Evolutionary conservation across 2,113 vertebrate species (phyloP), one percentile per base, ranked within the genome.

Genomic region (Morone saxatilis): DNA sequence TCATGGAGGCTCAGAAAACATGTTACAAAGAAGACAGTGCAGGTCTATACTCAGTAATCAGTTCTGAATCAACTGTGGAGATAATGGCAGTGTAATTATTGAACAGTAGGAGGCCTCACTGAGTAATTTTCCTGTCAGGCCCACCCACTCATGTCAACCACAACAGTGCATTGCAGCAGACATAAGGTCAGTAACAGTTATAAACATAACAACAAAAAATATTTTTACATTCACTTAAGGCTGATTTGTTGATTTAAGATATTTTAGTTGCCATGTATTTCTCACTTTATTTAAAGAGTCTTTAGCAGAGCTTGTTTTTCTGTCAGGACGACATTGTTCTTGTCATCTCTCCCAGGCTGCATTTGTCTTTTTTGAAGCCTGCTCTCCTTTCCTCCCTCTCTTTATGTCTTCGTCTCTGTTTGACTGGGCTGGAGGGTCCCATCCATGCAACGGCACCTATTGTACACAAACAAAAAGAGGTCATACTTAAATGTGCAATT

Each of bases 281-380:
- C 7, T 62, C 16, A 5, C 1, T 67, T 61, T 20, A 9, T 31
- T 71, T 53, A 16, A 61, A 47, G 25, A 67, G 71, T 87, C 60
- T 11, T 22, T n/a, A 47, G 45, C 12, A 4, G 11, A 45, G 17
- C 19, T 47, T 66, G 11, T 36, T 41, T 67, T 12, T 41, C 10
- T 59, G 62, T 94, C 76, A 95, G 50, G 91, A 94, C 17, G 91
- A 91, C 86, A 91, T 78, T 51, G 89, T 81, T 87, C 91, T 93
- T 0, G 89, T 84, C 65, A 90, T 82, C 5, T 90, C 86, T 69
- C 80, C 89, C 6, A 82, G 83, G 38, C 66, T 48, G 48, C n/a
- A 20, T 62, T 71, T 85, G 74, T 91, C 86, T 59, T 76, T 88
- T 48, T 63, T 66, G 36, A 60, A 45, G 3, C 12, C 59, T 48